These are phyloP conservation scores for Ophion obscuratus DNA, from an alignment of 2,888 invertebrate genomes.

Conservation along the genomic window DNA sequence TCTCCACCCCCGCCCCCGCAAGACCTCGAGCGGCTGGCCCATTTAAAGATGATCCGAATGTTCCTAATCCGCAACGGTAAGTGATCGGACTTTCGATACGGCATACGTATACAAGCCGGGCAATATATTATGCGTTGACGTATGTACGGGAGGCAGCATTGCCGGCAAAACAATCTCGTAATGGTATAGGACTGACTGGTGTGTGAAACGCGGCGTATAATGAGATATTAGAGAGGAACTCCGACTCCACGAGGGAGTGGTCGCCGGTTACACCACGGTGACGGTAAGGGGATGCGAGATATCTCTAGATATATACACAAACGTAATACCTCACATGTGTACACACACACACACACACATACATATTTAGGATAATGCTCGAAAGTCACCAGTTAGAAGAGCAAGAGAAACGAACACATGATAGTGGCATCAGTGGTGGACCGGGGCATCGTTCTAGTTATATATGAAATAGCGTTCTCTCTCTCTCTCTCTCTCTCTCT, in stretches of 20 bases:
- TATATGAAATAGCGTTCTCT: conserved; percentile 76
- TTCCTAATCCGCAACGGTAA: background rate
- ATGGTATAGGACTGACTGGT: conserved; percentile 82
- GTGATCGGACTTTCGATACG: background rate
- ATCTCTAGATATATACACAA: conserved; percentile 20
- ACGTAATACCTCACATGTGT: conserved; percentile 1
- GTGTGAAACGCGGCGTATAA: conserved; percentile 77
- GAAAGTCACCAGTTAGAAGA: conserved; percentile 74
- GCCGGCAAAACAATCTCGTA: conserved; percentile 83
- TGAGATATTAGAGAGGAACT: conserved; percentile 82
- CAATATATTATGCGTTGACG: conserved; percentile 79
- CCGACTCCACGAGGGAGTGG: conserved; percentile 81
- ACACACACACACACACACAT: background rate
- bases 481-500: too few species aligned
- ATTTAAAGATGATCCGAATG: too few species aligned
- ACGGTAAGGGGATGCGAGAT: conserved; percentile 67
- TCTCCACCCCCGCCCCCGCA: too few species aligned
- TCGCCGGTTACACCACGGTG: conserved; percentile 73
- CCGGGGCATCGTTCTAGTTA: conserved; percentile 64
- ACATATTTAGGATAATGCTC: conserved; percentile 73
- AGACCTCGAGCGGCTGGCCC: background rate
- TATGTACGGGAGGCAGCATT: conserved; percentile 64
- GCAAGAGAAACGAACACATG: conserved; percentile 60
- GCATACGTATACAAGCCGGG: conserved; percentile 46
- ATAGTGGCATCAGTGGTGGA: conserved; percentile 57